Conservation (phyloP, 1,140 invertebrate genomes). For the Geopemphigus sp. region DNA sequence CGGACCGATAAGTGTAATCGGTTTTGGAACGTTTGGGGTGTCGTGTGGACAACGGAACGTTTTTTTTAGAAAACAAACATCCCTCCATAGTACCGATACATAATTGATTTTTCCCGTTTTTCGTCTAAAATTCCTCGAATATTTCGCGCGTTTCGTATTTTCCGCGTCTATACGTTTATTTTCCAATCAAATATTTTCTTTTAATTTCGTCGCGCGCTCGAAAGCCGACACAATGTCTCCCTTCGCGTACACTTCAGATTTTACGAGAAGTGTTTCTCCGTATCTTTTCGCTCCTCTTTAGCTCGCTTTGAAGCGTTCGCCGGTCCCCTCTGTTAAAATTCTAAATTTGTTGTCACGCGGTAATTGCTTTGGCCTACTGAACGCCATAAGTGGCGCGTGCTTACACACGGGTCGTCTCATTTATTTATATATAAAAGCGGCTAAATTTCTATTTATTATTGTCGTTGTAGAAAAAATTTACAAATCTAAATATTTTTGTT, state of each 20-base stretch:
- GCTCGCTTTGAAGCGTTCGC: background rate
- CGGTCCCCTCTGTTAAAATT: background rate
- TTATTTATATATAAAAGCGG: background rate
- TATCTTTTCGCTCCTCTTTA: background rate
- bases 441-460: background rate
- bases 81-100: background rate
- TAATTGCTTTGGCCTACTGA: conserved; percentile 23
- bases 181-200: conserved; percentile 13
- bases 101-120: background rate
- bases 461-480: background rate
- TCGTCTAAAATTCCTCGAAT: background rate
- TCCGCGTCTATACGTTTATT: background rate
- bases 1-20: no score
- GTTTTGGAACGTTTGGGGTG: no score
- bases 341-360: conserved; percentile 3
- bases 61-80: no score
- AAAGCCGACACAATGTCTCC: background rate
- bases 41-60: no score
- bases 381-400: conserved; percentile 13
- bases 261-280: background rate
- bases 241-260: background rate
- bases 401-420: conserved; percentile 5
- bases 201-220: background rate
- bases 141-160: background rate
- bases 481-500: no score